Evolutionary conservation across 2,797 vertebrate species (phyloP).

Genomic region (Microctenopoma stevenorrisi): DNA sequence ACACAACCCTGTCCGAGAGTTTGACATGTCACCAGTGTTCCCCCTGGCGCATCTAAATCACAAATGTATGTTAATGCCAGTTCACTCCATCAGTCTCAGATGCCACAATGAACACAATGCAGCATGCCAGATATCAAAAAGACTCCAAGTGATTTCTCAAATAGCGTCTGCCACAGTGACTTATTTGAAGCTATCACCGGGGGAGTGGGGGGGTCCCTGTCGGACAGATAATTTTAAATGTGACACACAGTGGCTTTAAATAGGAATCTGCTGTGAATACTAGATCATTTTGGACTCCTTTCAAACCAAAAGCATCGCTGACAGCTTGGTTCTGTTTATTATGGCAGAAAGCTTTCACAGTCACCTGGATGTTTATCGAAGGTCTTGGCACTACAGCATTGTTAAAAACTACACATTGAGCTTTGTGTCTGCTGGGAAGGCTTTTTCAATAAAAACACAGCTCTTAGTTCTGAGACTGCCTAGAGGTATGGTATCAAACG

Average conservation of each 20-base stretch:
- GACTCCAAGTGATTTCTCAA: not conserved
- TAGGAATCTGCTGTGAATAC: not conserved
- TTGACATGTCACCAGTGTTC: constrained; percentile 12
- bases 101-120: constrained; percentile 11
- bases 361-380: not conserved
- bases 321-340: constrained; percentile 3
- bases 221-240: constrained; percentile 1
- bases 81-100: constrained; percentile 13
- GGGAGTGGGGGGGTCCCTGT: not conserved
- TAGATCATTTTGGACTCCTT: not conserved
- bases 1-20: constrained; percentile 7
- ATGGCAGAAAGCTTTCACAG: constrained; percentile 7
- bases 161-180: constrained; percentile 6
- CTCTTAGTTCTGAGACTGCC: constrained; percentile 5
- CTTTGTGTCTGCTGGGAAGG: constrained; percentile 15
- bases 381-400: not conserved
- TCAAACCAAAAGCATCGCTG: not conserved
- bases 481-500: not conserved
- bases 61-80: not conserved
- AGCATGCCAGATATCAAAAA: constrained; percentile 9
- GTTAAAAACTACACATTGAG: constrained; percentile 30
- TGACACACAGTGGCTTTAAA: not conserved
- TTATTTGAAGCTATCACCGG: constrained; percentile 23
- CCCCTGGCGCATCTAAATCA: constrained; percentile 10
- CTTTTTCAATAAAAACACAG: constrained; percentile 35